Percentiles rank a stretch among this genome's conserved stretches.
These are phyloP conservation scores for Cryptoblepharus egeriae DNA, from an alignment of 2,797 vertebrate genomes.

Conservation along the genomic window DNA sequence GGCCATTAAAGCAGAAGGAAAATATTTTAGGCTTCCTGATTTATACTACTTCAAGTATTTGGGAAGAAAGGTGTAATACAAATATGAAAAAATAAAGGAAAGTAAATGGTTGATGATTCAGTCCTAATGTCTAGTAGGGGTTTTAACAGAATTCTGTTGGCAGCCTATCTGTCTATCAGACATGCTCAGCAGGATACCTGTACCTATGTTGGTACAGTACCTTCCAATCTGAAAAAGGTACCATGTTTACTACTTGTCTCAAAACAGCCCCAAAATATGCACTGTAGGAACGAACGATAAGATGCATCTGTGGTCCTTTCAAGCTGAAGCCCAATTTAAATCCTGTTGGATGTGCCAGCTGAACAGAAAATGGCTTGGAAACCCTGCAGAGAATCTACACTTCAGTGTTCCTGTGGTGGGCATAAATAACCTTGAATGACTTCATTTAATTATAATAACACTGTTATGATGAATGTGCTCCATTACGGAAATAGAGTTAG, in stretches of 20 bases:
- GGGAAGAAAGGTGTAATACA: no score
- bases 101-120: background rate
- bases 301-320: constrained; percentile 22
- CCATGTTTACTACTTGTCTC: background rate
- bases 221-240: constrained; percentile 10
- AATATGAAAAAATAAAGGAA: background rate
- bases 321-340: constrained; percentile 5
- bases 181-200: background rate
- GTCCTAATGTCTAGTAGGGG: background rate
- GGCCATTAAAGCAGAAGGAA: no score
- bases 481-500: constrained; percentile 39
- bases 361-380: constrained; percentile 27
- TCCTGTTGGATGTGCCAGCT: constrained; percentile 28
- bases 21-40: no score
- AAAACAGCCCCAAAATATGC: constrained; percentile 4
- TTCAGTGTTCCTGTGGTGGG: constrained; percentile 7
- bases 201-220: background rate
- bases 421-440: constrained; percentile 56
- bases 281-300: constrained; percentile 1
- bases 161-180: background rate
- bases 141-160: background rate
- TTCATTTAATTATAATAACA: constrained; percentile 50
- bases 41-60: background rate
- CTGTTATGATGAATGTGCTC: constrained; percentile 35
- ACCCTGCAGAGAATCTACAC: constrained; percentile 29